phyloP scores from a whole-genome alignment of 1,140 invertebrate species.

The Meloidogyne hapla region DNA sequence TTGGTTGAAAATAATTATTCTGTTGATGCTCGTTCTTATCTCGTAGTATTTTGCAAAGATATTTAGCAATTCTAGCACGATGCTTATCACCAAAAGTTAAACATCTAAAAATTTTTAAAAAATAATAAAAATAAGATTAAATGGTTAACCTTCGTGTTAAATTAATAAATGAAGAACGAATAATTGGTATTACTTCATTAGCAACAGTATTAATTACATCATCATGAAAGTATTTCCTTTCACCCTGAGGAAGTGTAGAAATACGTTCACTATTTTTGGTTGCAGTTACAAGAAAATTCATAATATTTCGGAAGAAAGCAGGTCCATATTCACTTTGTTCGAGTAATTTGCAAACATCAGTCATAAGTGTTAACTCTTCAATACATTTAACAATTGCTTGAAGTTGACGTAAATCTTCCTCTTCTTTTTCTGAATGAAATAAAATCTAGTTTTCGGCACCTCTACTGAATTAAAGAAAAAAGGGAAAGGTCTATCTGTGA shows the following conservation, averaged over 20 bases:
- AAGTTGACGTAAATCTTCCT: background rate
- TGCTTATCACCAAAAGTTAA: constrained; percentile 31
- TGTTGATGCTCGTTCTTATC: background rate
- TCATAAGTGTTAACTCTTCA: constrained; percentile 30
- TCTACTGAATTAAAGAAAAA: too few relatives aligned
- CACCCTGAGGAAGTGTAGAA: background rate
- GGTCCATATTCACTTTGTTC: constrained; percentile 26
- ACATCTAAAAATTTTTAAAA: constrained; percentile 15
- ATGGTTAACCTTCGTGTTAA: background rate
- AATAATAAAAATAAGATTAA: too few relatives aligned
- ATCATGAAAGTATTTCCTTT: background rate
- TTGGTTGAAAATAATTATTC: constrained; percentile 10
- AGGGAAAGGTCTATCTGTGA: too few relatives aligned
- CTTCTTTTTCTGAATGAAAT: background rate
- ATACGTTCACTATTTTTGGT: background rate
- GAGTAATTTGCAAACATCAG: constrained; percentile 32
- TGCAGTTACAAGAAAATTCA: constrained; percentile 24
- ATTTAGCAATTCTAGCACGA: constrained; percentile 30
- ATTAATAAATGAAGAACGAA: constrained; percentile 3
- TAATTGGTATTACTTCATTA: background rate
- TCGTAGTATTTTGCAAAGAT: constrained; percentile 30
- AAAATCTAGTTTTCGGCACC: background rate
- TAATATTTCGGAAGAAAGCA: constrained; percentile 24
- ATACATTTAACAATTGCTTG: constrained; percentile 14
- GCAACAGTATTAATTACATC: background rate